Evolutionary conservation across 2,113 vertebrate genomes (phyloP), one percentile per base, ranked within the genome.

Genomic region (Aix galericulata): DNA sequence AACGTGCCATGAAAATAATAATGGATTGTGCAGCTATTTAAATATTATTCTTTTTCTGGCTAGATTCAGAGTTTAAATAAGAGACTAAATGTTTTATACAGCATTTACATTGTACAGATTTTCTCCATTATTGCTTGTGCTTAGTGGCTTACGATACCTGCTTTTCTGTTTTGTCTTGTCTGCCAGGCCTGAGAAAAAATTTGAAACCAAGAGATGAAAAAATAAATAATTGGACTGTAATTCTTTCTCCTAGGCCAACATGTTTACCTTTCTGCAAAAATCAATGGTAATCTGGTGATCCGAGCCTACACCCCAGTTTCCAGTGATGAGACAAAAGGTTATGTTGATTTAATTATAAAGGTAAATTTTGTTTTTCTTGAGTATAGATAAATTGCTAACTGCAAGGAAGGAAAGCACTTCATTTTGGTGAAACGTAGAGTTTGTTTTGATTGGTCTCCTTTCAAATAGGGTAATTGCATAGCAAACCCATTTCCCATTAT

Each of bases 231-330:
- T 52, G 53, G 9, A 18, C 40, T 73, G 26, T 69, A 63, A 87
- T 84, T 88, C 22, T 96, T 81, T 95, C 46, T 89, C 52, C 32
- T 92, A 99, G 99, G 99, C 84, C 99, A 99, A 72, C 98, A 99
- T 31, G 98, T 99, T 88, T 99, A 99, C 87, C 98, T 99, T 77
- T 98, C 99, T 56, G 98, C 99, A 91, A 99, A 97, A 96, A 98
- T 99, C 3, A 97, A 97, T 21, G 98, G 98, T 78, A 97, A 83
- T 55, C 96, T 99, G 96, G 99, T 99, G 95, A 97, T 99, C 91
- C 97, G 98, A 93, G 98, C 99, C 71, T 99, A 99, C 86, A 99
- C 99, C 3, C 99, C 99, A 0, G 98, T 99, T 82, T 99, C 99
- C 96, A 98, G 98, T 50, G 99, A 99, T 3, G 97, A 99, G 40